phyloP scores from a whole-genome alignment of 2,113 vertebrate genomes.

The Leucopsar rothschildi region DNA sequence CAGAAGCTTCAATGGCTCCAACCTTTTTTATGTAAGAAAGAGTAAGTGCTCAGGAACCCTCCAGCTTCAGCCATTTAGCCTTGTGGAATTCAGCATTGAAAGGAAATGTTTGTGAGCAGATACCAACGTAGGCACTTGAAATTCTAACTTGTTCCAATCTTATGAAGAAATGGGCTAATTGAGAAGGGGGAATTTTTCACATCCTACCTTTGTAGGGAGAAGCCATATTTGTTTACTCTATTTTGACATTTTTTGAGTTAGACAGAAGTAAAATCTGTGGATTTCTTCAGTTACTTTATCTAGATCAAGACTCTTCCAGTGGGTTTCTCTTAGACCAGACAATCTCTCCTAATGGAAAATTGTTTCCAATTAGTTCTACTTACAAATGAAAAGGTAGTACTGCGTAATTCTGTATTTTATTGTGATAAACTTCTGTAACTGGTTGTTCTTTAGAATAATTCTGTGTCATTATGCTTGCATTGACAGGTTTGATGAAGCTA shows the following conservation, averaged over 20 bases:
- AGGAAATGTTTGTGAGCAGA: neutral
- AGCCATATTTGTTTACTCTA: neutral
- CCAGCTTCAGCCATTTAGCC: neutral
- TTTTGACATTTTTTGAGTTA: neutral
- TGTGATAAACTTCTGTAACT: neutral
- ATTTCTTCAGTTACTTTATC: neutral
- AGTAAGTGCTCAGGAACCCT: neutral
- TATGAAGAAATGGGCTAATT: neutral
- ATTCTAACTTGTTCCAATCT: neutral
- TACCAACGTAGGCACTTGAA: neutral
- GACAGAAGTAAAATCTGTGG: neutral
- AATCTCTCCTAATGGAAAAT: neutral
- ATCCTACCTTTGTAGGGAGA: neutral
- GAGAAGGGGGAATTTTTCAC: neutral
- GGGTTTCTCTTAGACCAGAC: neutral
- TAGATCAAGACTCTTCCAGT: neutral
- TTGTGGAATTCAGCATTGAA: neutral
- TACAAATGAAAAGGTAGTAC: neutral
- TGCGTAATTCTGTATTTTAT: neutral
- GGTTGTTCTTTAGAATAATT: neutral
- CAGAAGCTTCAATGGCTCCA: neutral
- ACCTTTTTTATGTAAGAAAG: neutral
- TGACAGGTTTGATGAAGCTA: constrained; percentile 86
- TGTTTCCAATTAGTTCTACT: neutral
- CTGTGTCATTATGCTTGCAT: neutral